Evolutionary conservation across 1,140 invertebrate species (phyloP).

Genomic region (Apis cerana): DNA sequence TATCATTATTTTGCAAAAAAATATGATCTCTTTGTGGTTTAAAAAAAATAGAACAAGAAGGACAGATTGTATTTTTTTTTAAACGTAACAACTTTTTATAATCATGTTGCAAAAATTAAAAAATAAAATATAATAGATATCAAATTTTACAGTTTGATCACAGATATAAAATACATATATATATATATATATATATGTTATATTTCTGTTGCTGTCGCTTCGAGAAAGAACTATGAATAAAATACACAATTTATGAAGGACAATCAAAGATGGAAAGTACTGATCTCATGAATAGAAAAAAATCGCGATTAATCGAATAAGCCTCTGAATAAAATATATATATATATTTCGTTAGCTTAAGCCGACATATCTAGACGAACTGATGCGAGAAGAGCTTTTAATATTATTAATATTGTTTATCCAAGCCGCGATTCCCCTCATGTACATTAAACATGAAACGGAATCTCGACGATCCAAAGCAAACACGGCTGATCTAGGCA

Average conservation of each 20-base stretch:
- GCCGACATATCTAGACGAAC: neutral
- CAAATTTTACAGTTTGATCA: neutral
- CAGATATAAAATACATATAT: too few species aligned
- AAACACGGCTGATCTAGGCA: neutral
- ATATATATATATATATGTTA: neutral
- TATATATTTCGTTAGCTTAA: slow-evolving; percentile 49
- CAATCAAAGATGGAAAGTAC: slow-evolving; percentile 55
- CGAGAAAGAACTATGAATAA: slow-evolving; percentile 14
- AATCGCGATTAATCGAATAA: slow-evolving; percentile 26
- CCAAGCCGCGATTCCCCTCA: neutral
- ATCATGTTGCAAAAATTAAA: too few species aligned
- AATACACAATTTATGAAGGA: slow-evolving; percentile 39
- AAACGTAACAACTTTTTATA: too few species aligned
- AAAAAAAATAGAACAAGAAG: too few species aligned
- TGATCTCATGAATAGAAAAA: slow-evolving; percentile 39
- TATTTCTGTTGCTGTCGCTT: slow-evolving; percentile 25
- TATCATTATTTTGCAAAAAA: too few species aligned
- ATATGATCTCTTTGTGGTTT: too few species aligned
- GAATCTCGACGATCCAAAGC: neutral
- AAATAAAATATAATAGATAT: too few species aligned
- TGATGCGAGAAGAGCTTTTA: neutral
- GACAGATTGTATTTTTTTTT: too few species aligned
- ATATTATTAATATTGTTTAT: slow-evolving; percentile 5
- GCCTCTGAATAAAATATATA: slow-evolving; percentile 5
- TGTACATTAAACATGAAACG: neutral